Conservation (phyloP, 2,797 vertebrate species). For the Acipenser ruthenus region DNA sequence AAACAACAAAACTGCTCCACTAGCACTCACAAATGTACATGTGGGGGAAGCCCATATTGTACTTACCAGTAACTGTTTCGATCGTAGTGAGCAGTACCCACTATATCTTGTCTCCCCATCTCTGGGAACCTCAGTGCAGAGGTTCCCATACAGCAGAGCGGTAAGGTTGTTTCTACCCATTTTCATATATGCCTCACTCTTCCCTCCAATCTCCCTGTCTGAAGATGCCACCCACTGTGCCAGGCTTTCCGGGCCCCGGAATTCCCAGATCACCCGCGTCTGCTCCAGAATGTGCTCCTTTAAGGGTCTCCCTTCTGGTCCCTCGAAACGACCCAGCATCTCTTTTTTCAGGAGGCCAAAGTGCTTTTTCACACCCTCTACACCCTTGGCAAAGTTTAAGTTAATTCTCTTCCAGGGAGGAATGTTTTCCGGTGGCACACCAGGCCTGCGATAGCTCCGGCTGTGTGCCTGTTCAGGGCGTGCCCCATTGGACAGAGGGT, state of each 20-base stretch:
- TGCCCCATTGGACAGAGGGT: too few relatives aligned
- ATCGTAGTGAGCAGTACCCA: conserved; percentile 80
- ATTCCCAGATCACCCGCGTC: conserved; percentile 78
- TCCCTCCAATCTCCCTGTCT: conserved; percentile 81
- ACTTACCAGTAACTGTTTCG: conserved; percentile 68
- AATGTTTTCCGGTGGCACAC: conserved; percentile 49
- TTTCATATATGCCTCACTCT: conserved; percentile 69
- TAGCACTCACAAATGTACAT: too few relatives aligned
- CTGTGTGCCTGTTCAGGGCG: background rate
- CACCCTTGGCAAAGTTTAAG: conserved; percentile 63
- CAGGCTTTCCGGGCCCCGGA: conserved; percentile 75
- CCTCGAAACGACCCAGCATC: conserved; percentile 44
- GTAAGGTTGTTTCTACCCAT: conserved; percentile 71
- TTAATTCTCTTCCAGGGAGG: conserved; percentile 52
- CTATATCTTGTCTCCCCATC: conserved; percentile 85
- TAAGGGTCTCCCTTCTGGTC: conserved; percentile 61
- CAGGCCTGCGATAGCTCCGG: conserved; percentile 66
- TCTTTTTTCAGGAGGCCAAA: conserved; percentile 64
- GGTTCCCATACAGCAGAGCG: conserved; percentile 72
- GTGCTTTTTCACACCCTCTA: conserved; percentile 65
- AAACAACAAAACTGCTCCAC: background rate
- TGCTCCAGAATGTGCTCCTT: conserved; percentile 66
- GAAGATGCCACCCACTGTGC: conserved; percentile 77
- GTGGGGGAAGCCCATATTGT: background rate
- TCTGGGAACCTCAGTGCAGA: conserved; percentile 63